Base-by-base conservation (phyloP, 30 jellyfish, hydroid and myxozoan species). In the Mastigias papua region DNA sequence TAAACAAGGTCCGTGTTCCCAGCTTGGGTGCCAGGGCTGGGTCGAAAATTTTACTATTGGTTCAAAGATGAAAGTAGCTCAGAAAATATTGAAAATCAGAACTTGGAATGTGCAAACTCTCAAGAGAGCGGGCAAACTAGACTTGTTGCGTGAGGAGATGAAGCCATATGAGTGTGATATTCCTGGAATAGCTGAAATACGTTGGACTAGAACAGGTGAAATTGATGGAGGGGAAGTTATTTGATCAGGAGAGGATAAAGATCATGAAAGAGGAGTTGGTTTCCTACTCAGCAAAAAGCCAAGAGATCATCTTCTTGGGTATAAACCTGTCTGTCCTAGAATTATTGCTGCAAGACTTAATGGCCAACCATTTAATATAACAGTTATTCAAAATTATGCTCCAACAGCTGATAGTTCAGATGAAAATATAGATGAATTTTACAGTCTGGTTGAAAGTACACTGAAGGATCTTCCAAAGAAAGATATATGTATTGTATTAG, bases 61-160 rank as follows among this genome's bases (percentile, higher is more conserved):
- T n/a, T n/a, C n/a, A n/a, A n/a, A n/a, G n/a, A n/a, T n/a, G n/a
- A n/a, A n/a, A n/a, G n/a, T n/a, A n/a, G n/a, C n/a, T n/a, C n/a
- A n/a, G n/a, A n/a, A n/a, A n/a, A n/a, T n/a, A n/a, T n/a, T n/a
- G n/a, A n/a, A n/a, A n/a, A n/a, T n/a, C n/a, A n/a, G n/a, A n/a
- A n/a, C n/a, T n/a, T n/a, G n/a, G n/a, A n/a, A n/a, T n/a, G n/a
- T n/a, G n/a, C n/a, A n/a, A n/a, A n/a, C n/a, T n/a, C n/a, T n/a
- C n/a, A n/a, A n/a, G n/a, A n/a, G n/a, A n/a, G n/a, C n/a, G n/a
- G 89, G 89, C 17, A 78, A 78, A 17, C 68, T 78, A 23, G 87
- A 78, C 23, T 21, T 11, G 23, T 63, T 78, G 66, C 27, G 13
- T 5, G 22, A 61, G 15, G 89, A 60, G 58, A 78, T 60, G 86